Conservation (phyloP, 2,113 vertebrate species). For the Apistogramma diplotaenia region DNA sequence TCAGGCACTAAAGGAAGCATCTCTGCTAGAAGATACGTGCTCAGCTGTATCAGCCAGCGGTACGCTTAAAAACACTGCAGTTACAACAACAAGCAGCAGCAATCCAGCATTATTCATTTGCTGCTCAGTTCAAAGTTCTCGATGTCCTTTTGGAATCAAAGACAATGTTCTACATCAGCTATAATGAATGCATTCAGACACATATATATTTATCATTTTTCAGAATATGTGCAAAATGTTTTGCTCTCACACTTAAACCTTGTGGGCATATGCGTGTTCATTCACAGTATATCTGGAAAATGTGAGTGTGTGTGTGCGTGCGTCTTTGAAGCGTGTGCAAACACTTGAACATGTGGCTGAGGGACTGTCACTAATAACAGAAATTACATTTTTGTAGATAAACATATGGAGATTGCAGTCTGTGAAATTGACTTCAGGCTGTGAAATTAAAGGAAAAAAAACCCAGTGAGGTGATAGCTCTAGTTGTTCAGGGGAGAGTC, state of each 20-base stretch:
- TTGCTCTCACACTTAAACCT: constrained; percentile 5
- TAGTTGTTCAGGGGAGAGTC: constrained; percentile 54
- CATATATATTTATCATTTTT: neutral
- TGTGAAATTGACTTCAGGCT: constrained; percentile 74
- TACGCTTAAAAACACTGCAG: neutral
- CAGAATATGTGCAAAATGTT: neutral
- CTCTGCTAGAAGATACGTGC: neutral
- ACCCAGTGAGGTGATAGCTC: constrained; percentile 58
- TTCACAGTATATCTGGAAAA: constrained; percentile 2
- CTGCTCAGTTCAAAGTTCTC: neutral
- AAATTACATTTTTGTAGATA: constrained; percentile 69
- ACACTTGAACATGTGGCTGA: constrained; percentile 59
- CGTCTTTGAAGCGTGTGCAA: constrained; percentile 1
- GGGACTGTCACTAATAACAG: constrained; percentile 64
- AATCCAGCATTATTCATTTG: constrained; percentile 3
- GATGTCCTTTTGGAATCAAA: neutral
- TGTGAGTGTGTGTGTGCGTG: neutral
- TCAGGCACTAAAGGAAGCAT: constrained; percentile 34
- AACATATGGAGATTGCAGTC: constrained; percentile 69
- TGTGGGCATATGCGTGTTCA: constrained; percentile 13
- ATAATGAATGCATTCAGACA: neutral
- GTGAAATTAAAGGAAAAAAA: constrained; percentile 68
- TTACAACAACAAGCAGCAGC: too few species aligned
- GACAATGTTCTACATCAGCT: neutral
- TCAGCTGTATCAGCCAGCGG: neutral